Conservation (phyloP, 2,113 vertebrate genomes). For the Tympanuchus pallidicinctus region DNA sequence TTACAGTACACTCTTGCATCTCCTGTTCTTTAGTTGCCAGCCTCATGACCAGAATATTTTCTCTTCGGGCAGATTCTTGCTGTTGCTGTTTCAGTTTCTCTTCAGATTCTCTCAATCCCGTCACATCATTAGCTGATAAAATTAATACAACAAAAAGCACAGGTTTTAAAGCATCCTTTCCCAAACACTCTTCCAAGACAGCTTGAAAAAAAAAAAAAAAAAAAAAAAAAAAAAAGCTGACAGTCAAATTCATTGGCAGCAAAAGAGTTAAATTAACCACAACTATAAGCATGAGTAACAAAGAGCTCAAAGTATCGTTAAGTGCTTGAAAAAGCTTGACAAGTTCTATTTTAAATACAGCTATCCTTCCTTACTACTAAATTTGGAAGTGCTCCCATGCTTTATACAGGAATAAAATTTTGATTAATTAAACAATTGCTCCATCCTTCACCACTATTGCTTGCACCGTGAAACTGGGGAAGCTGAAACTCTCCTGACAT, state of each 20-base stretch:
- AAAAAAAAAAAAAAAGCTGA: not conserved
- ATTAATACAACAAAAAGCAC: not conserved
- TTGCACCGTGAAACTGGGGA: not conserved
- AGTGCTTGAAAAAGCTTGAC: not conserved
- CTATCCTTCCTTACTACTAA: not conserved
- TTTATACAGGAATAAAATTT: not conserved
- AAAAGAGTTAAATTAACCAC: not conserved
- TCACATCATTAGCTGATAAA: slow-evolving; percentile 92
- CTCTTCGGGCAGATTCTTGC: slow-evolving; percentile 97
- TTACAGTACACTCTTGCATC: slow-evolving; percentile 99
- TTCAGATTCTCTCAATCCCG: slow-evolving; percentile 96
- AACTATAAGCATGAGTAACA: not conserved
- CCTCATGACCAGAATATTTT: slow-evolving; percentile 99
- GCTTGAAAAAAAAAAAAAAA: not conserved
- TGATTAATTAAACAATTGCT: not conserved
- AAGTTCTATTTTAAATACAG: not conserved
- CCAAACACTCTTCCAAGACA: not conserved
- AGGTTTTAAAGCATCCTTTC: not conserved
- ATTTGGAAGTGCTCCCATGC: not conserved
- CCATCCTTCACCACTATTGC: not conserved
- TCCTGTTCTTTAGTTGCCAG: slow-evolving; percentile 99
- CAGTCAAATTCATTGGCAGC: not conserved
- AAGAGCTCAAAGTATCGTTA: not conserved
- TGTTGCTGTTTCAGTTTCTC: slow-evolving; percentile 99
- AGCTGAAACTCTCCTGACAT: not conserved